A percentile compares a stretch with the other conserved stretches of the same genome.
Conservation (phyloP, 1,140 invertebrate species). For the Brachionus angularis region DNA sequence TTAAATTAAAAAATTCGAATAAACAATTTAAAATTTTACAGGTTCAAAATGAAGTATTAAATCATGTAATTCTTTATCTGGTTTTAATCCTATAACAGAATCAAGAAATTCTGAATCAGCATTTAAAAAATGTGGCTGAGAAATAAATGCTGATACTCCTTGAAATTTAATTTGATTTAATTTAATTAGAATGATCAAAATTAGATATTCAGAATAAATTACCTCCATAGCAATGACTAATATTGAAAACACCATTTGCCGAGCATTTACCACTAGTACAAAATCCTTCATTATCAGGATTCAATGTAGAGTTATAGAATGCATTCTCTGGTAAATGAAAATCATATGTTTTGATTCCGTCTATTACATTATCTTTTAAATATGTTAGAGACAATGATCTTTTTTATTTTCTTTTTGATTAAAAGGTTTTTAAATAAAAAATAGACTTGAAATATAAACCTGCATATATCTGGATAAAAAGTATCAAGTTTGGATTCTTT, state of each 20-base stretch:
- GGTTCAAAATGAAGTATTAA: constrained; percentile 40
- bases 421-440: no score
- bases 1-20: no score
- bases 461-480: constrained; percentile 26
- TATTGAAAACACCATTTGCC: constrained; percentile 19
- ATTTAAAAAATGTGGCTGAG: constrained; percentile 42
- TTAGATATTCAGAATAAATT: no score
- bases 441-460: no score
- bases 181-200: no score
- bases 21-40: no score
- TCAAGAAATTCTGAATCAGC: constrained; percentile 25
- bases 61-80: constrained; percentile 21
- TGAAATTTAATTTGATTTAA: no score
- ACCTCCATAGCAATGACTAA: constrained; percentile 25
- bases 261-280: constrained; percentile 12
- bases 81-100: neutral
- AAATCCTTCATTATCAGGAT: constrained; percentile 27
- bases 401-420: no score
- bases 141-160: constrained; percentile 31
- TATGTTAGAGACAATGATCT: neutral
- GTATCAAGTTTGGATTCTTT: neutral
- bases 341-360: constrained; percentile 6
- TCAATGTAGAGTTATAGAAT: neutral
- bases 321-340: constrained; percentile 25
- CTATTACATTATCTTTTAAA: neutral